Evolutionary conservation across 2,797 vertebrate genomes (phyloP).

Genomic region (Dallia pectoralis): DNA sequence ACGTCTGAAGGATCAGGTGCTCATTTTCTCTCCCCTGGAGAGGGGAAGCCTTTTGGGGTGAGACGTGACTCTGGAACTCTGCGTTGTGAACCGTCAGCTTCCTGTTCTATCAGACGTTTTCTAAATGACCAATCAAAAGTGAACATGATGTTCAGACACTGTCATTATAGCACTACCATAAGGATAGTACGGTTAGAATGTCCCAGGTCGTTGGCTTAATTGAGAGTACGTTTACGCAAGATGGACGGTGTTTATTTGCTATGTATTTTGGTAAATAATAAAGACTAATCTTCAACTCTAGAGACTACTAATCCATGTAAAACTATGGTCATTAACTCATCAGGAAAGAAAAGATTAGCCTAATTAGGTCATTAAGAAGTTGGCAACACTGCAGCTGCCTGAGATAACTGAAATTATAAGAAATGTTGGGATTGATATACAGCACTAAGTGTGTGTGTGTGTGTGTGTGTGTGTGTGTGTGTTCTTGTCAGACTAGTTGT

Average conservation of each 20-base stretch:
- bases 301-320: constrained; percentile 65
- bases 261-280: constrained; percentile 17
- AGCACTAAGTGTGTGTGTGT: background rate
- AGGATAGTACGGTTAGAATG: background rate
- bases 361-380: constrained; percentile 71
- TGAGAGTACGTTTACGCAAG: background rate
- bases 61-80: no score
- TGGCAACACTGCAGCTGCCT: constrained; percentile 63
- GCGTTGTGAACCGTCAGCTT: no score
- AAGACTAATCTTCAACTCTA: constrained; percentile 48
- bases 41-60: no score
- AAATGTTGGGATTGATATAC: constrained; percentile 5
- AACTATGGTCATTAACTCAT: constrained; percentile 63
- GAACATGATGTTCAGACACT: no score
- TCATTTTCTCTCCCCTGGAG: background rate
- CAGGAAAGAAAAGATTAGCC: constrained; percentile 62
- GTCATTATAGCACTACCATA: background rate
- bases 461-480: background rate
- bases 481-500: background rate
- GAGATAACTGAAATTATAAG: constrained; percentile 47
- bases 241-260: constrained; percentile 43
- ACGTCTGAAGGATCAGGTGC: background rate
- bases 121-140: no score
- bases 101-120: no score
- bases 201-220: background rate